These are phyloP conservation scores for Heliconius sara DNA, from an alignment of 2,888 invertebrate genomes.

Conservation along the genomic window DNA sequence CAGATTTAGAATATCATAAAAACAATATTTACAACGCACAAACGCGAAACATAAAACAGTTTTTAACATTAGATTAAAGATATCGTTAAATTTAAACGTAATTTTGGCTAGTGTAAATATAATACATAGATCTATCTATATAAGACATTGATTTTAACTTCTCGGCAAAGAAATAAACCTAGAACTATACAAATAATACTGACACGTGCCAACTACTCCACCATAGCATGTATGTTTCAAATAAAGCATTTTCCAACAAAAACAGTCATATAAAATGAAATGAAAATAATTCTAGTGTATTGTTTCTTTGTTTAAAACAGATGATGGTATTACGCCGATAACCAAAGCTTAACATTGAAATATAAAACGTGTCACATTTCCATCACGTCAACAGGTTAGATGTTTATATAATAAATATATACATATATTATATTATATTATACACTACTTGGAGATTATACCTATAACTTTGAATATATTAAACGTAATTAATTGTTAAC, in stretches of 20 bases:
- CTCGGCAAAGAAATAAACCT: neutral
- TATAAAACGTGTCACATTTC: constrained; percentile 26
- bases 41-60: too few relatives aligned
- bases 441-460: neutral
- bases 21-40: too few relatives aligned
- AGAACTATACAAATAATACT: neutral
- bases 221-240: neutral
- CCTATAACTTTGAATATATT: neutral
- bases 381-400: constrained; percentile 20
- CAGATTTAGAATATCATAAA: too few relatives aligned
- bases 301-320: constrained; percentile 30
- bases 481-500: neutral
- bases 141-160: too few relatives aligned
- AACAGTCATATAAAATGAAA: neutral
- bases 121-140: too few relatives aligned
- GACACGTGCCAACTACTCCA: neutral
- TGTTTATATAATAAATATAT: neutral
- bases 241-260: neutral
- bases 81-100: too few relatives aligned
- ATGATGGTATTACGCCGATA: constrained; percentile 25
- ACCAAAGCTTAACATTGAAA: constrained; percentile 29
- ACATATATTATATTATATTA: too few relatives aligned
- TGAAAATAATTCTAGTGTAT: constrained; percentile 14
- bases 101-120: too few relatives aligned
- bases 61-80: too few relatives aligned